Evolutionary conservation across 2,113 vertebrate genomes (phyloP), one percentile per base, ranked within the genome.

Genomic region (Zootoca vivipara): DNA sequence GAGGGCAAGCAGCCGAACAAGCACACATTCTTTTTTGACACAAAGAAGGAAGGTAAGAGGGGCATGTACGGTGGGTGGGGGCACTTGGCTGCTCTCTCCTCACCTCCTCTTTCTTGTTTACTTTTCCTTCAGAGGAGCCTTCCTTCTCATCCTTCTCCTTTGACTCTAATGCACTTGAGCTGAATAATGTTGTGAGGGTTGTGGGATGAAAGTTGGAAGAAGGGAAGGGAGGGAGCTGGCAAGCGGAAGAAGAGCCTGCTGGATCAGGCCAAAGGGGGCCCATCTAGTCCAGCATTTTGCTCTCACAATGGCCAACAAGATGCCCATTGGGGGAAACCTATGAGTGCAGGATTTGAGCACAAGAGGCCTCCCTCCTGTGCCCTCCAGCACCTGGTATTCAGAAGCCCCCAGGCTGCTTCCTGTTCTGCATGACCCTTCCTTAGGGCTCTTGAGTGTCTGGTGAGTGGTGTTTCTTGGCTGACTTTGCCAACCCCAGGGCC

Each of bases 1-100:
- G 96, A 97, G 4, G 96, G 97, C 73, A 98, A 98, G 93, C 95
- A 96, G 46, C 95, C 95, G 83, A 97, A 98, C 88, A 97, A 94
- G 5, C 99, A 99, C 20, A 86, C 96, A 0, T 99, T 99, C 95
- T 99, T 98, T 95, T 96, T 99, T 85, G 97, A 99, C 81, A 97
- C 98, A 5, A 97, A 96, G 89, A 97, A 97, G 73, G 96, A 98
- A 96, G 99, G 99, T 98, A 94, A 92, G 88, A 24, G 46, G 46
- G 46, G 46, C 46, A 40, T 69, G 56, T 58, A 8, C 1, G 70
- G 30, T 2, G 30, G 67, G 3, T 3, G 30, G 67, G 30, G 67
- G 67, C 26, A 69, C 22, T 26, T 69, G 65, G 28, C 22, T 52
- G 46, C 10, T 52, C 46, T 52, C 46, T 10, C 46, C 46, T 9